Evolutionary conservation across 2,888 invertebrate species (phyloP).

Genomic region (Dorcus hopei): DNA sequence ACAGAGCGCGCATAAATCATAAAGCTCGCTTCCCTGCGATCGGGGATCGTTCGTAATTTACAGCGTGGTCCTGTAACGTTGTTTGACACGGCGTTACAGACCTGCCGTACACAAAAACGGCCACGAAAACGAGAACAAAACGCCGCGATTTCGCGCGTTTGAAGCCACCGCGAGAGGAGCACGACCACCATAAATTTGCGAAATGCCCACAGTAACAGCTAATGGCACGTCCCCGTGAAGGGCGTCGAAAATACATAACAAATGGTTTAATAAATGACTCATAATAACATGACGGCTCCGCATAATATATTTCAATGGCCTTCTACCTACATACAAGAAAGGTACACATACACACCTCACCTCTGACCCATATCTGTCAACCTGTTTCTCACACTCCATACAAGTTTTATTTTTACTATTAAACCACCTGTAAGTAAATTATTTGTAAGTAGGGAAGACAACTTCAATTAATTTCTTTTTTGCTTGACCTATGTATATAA

Average conservation of each 20-base stretch:
- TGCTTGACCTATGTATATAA: too few relatives aligned
- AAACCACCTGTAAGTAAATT: too few relatives aligned
- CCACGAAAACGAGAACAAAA: background rate
- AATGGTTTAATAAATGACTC: conserved; percentile 34
- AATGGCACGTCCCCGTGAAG: conserved; percentile 28
- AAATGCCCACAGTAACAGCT: conserved; percentile 31
- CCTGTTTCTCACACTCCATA: background rate
- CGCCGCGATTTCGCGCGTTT: conserved; percentile 10
- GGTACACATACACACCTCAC: conserved; percentile 2
- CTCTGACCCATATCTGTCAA: conserved; percentile 4
- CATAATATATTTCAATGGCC: background rate
- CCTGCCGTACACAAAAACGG: too few relatives aligned
- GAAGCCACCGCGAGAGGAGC: conserved; percentile 10
- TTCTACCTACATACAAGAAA: conserved; percentile 2
- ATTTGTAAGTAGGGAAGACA: too few relatives aligned
- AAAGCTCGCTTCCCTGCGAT: too few relatives aligned
- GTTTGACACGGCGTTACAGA: too few relatives aligned
- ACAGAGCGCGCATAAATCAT: too few relatives aligned
- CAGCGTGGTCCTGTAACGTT: too few relatives aligned
- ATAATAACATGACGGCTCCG: conserved; percentile 31
- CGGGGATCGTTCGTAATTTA: too few relatives aligned
- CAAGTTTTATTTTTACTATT: too few relatives aligned
- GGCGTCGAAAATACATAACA: conserved; percentile 35
- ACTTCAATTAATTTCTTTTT: too few relatives aligned
- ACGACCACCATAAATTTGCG: conserved; percentile 30